A percentile compares a stretch with the other conserved stretches of the same genome.
Evolutionary conservation across 2,797 vertebrate species (phyloP).

Genomic region (Eidolon dupreanum): DNA sequence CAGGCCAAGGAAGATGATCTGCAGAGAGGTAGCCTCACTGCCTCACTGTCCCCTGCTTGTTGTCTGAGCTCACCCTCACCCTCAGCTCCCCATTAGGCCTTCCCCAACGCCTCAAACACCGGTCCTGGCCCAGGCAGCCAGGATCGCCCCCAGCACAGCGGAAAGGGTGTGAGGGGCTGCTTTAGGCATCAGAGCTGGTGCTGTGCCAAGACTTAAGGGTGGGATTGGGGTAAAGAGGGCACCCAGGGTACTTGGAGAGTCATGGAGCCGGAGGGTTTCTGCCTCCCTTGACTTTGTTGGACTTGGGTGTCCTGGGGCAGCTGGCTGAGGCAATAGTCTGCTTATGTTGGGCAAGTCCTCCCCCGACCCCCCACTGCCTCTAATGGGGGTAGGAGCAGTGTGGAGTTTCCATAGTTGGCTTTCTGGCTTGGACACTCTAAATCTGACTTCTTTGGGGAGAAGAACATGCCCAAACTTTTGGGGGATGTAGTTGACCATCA

Average conservation of each 20-base stretch:
- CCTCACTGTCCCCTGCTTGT: rapidly evolving
- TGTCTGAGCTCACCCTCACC: not conserved
- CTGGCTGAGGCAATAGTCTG: not conserved
- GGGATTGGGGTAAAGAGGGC: not conserved
- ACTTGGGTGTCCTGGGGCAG: rapidly evolving
- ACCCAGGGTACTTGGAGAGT: not conserved
- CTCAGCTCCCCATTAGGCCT: not conserved
- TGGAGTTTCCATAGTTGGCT: not conserved
- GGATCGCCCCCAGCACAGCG: rapidly evolving
- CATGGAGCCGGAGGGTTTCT: not conserved
- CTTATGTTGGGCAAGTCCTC: not conserved
- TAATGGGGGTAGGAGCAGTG: not conserved
- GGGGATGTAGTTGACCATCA: not conserved
- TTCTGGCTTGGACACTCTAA: not conserved
- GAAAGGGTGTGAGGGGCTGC: not conserved
- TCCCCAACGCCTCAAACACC: not conserved
- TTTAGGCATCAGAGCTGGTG: not conserved
- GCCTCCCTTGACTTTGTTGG: not conserved
- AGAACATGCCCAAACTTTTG: not conserved
- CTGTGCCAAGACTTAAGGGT: not conserved
- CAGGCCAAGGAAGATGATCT: constrained; percentile 90
- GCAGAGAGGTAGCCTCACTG: constrained; percentile 90
- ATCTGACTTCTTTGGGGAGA: not conserved
- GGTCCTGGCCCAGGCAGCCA: too few species aligned
- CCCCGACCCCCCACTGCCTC: not conserved